Evolutionary conservation across 2,888 invertebrate species (phyloP).

Genomic region (Mythimna lalbum): DNA sequence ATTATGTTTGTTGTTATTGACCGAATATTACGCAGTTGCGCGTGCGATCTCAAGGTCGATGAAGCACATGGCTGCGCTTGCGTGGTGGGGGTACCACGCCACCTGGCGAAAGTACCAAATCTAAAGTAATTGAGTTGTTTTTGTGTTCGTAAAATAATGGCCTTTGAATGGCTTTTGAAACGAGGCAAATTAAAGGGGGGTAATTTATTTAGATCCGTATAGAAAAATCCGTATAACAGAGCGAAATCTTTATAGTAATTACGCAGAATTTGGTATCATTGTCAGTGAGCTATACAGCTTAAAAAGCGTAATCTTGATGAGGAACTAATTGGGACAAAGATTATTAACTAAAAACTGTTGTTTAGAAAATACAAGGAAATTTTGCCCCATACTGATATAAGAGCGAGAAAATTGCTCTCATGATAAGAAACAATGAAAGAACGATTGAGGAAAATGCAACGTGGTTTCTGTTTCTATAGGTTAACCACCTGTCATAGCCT

Average conservation of each 20-base stretch:
- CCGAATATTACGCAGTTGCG: conserved; percentile 20
- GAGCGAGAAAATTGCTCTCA: conserved; percentile 1
- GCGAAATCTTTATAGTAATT: background rate
- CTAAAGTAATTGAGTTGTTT: conserved; percentile 48
- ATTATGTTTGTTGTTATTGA: conserved; percentile 18
- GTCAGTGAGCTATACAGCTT: conserved; percentile 13
- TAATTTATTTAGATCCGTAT: background rate
- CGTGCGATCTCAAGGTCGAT: conserved; percentile 39
- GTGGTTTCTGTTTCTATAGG: conserved; percentile 2
- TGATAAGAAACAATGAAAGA: conserved; percentile 22
- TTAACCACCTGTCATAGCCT: conserved; percentile 25
- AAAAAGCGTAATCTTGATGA: conserved; percentile 13
- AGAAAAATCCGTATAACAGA: background rate
- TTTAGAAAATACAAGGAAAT: background rate
- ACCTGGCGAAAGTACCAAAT: conserved; percentile 60
- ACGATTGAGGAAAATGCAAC: conserved; percentile 27
- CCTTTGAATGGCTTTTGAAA: conserved; percentile 32
- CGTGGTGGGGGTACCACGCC: conserved; percentile 58
- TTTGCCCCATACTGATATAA: background rate
- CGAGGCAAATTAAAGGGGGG: background rate
- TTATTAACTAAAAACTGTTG: conserved; percentile 5
- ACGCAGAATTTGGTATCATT: background rate
- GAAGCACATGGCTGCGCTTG: conserved; percentile 53
- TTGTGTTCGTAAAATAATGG: conserved; percentile 27
- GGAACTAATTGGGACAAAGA: conserved; percentile 7